Base-by-base conservation (phyloP, 2,113 vertebrate species). In the Diglossa brunneiventris region DNA sequence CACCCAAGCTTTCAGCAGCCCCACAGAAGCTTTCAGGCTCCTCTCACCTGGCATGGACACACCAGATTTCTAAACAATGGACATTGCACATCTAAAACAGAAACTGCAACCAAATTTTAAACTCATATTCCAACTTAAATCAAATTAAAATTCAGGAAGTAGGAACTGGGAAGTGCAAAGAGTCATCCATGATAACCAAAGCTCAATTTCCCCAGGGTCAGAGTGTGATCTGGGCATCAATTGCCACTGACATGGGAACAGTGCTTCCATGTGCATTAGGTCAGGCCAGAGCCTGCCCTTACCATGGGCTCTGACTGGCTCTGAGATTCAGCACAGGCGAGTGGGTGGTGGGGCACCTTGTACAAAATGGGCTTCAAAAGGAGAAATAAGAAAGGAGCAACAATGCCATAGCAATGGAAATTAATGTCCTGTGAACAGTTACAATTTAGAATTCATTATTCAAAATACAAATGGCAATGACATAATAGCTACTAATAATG, bases 21-120 rank as follows among this genome's bases (percentile, higher is more conserved):
- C 0, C 11, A 1, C 0, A 0, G 44, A 55, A 9, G 11, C 27
- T 66, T 47, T 50, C 35, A 56, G 50, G 21, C 30, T 72, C 31
- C 49, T 42, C 49, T 50, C 19, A 14, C 27, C 35, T 4, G 35
- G 14, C 30, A 15, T 19, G 33, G 13, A 41, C 7, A 30, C 5
- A 12, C 14, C 33, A 10, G 20, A 37, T 21, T 35, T 27, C 53
- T 56, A 5, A 72, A 46, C 35, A 35, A 28, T 37, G 18, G 30
- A 14, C 1, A 1, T 9, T 66, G n/a, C 42, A 47, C 3, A 4
- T 77, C 27, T 49, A 15, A 44, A 78, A 46, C 47, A 50, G n/a
- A 78, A 90, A 44, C 15, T 27, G 27, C 27, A 72, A 30, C 11
- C 15, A 20, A 9, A 46, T 42, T 77, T 73, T 79, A 63, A 52